Evolutionary conservation across 2,888 invertebrate species (phyloP), one percentile per base, ranked within the genome.

Genomic region (Apamea monoglypha): DNA sequence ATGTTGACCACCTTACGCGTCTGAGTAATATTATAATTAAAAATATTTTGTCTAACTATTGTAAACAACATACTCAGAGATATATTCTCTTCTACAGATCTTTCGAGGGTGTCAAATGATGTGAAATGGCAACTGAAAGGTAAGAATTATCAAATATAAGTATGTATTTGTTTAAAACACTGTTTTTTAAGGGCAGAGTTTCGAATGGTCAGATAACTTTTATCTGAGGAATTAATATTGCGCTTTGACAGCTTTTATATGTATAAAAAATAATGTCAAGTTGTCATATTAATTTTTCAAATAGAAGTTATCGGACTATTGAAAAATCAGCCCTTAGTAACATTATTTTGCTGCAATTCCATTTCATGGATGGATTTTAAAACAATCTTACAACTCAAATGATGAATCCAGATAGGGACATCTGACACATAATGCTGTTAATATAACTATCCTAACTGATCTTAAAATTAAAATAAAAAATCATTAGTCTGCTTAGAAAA

Each of bases 361-460:
- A 16, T 40, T 67, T 40, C 40, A 16, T 25, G 18, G 2, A 7
- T 18, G 2, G 0, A 50, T 40, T 50, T 2, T 8, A 21, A 44
- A 2, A n/a, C n/a, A 4, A 3, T 12, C n/a, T n/a, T 16, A 12
- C 0, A n/a, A 56, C 56, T 56, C 21, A 85, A 76, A 92, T 96
- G 95, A 96, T 96, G 96, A 96, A 82, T 91, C 88, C 87, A 92
- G 95, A 95, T 96, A 95, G 95, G 96, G 96, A 96, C 96, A 96
- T 96, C 95, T 95, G 92, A 96, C 76, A 85, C 72, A 93, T 94
- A 92, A 93, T 95, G 95, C 92, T 95, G 95, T 95, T 94, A 94
- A 82, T 86, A 94, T 94, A 95, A 95, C 95, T 95, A 95, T 95
- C 89, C 64, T 67, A 44, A 89, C 89, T 89, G 89, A 89, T 81